Evolutionary conservation across 2,113 vertebrate species (phyloP).

Genomic region (Strix aluco): DNA sequence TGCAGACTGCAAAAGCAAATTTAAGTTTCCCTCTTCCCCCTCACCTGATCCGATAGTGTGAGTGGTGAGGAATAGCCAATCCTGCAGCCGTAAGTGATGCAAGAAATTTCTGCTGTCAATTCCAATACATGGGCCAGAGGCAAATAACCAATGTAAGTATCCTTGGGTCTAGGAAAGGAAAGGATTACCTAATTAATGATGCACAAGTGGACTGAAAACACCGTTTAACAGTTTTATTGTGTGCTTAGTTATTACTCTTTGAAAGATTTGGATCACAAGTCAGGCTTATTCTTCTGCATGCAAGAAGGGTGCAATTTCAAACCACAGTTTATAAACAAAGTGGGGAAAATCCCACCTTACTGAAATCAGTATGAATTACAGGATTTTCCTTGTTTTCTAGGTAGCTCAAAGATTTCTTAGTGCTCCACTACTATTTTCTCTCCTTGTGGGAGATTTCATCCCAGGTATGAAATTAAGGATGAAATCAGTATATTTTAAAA

Average conservation of each 20-base stretch:
- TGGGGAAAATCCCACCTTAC: neutral
- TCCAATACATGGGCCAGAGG: constrained; percentile 96
- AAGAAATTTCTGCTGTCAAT: constrained; percentile 95
- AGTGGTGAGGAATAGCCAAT: constrained; percentile 97
- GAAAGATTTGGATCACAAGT: neutral
- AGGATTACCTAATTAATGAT: neutral
- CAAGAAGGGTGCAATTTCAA: neutral
- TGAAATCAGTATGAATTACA: neutral
- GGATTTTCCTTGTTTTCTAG: neutral
- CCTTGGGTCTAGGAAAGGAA: constrained; percentile 79
- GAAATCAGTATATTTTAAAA: neutral
- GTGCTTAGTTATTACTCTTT: neutral
- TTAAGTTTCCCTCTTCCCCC: neutral
- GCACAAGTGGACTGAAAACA: neutral
- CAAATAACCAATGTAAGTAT: constrained; percentile 94
- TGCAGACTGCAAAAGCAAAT: neutral
- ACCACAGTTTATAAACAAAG: neutral
- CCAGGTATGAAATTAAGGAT: neutral
- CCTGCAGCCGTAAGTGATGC: constrained; percentile 91
- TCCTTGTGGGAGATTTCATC: neutral
- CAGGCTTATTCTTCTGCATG: neutral
- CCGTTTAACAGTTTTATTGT: neutral
- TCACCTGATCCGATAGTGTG: constrained; percentile 95
- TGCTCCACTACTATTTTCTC: neutral
- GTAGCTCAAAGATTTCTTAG: neutral